These are phyloP conservation scores for Tokudaia muenninki DNA, from an alignment of 2,797 vertebrate species.

Conservation along the genomic window DNA sequence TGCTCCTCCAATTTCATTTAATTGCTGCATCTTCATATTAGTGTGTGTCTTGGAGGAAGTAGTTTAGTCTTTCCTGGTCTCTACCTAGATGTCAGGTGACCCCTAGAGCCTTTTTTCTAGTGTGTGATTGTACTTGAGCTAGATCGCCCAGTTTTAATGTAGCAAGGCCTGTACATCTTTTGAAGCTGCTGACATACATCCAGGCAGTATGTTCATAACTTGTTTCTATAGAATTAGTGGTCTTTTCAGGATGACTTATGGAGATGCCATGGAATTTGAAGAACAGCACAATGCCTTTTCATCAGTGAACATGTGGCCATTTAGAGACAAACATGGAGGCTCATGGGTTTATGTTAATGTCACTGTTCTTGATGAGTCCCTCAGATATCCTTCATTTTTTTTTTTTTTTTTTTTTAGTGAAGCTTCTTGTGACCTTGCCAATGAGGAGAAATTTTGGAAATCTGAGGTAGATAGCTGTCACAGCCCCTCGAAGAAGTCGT, in stretches of 20 bases:
- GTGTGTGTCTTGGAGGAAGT: constrained; percentile 10
- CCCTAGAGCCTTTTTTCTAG: constrained; percentile 8
- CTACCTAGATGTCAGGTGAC: neutral
- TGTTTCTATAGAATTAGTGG: constrained; percentile 28
- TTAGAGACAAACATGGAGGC: neutral
- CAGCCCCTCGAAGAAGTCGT: neutral
- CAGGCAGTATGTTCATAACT: constrained; percentile 26
- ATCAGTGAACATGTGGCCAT: neutral
- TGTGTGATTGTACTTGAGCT: constrained; percentile 18
- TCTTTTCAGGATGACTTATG: neutral
- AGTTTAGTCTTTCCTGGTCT: constrained; percentile 19
- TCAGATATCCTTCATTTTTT: neutral
- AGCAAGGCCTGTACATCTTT: neutral
- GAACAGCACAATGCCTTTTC: neutral
- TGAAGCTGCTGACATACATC: constrained; percentile 16
- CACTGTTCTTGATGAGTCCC: neutral
- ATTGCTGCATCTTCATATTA: constrained; percentile 43
- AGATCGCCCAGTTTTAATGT: neutral
- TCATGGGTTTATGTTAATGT: neutral
- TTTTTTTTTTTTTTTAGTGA: neutral
- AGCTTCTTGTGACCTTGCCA: constrained; percentile 29
- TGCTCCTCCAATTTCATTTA: constrained; percentile 33
- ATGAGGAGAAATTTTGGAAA: neutral
- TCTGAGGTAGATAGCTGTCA: neutral
- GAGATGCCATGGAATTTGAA: constrained; percentile 9